phyloP scores from a whole-genome alignment of 2,888 invertebrate genomes.

The Lasioglossum calceatum region DNA sequence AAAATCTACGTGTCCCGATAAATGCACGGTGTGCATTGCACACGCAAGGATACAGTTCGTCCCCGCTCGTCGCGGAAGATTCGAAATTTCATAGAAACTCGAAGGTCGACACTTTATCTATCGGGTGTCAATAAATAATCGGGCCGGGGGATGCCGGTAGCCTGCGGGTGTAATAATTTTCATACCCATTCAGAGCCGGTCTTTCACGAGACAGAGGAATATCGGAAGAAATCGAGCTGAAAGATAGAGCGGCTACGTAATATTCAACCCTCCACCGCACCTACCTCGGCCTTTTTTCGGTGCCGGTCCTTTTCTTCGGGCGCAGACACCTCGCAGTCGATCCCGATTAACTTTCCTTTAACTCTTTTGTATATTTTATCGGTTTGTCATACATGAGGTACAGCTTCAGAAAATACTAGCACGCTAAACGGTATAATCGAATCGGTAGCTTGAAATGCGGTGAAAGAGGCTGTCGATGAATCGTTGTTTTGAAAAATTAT shows the following conservation, averaged over 20 bases:
- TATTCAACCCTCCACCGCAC: constrained; percentile 63
- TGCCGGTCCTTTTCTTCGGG: constrained; percentile 25
- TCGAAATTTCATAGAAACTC: constrained; percentile 69
- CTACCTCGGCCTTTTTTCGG: constrained; percentile 32
- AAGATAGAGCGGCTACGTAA: constrained; percentile 79
- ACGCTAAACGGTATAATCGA: background rate
- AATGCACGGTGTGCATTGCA: background rate
- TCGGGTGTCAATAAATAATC: constrained; percentile 73
- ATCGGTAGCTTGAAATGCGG: background rate
- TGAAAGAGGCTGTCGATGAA: background rate
- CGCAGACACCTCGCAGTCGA: constrained; percentile 46
- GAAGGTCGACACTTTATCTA: constrained; percentile 63
- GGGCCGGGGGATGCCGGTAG: constrained; percentile 49
- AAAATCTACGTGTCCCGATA: background rate
- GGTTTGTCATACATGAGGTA: background rate
- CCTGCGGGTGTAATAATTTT: constrained; percentile 72
- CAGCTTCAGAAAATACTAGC: background rate
- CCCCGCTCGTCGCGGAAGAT: constrained; percentile 31
- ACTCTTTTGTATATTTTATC: constrained; percentile 1
- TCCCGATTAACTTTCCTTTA: background rate
- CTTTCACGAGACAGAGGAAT: constrained; percentile 74
- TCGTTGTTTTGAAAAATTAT: background rate
- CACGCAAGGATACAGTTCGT: background rate
- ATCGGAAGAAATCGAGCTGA: constrained; percentile 80
- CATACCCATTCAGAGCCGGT: constrained; percentile 67